These are phyloP conservation scores for Drosophila algonquin DNA, from an alignment of 2,888 invertebrate species.

Conservation along the genomic window DNA sequence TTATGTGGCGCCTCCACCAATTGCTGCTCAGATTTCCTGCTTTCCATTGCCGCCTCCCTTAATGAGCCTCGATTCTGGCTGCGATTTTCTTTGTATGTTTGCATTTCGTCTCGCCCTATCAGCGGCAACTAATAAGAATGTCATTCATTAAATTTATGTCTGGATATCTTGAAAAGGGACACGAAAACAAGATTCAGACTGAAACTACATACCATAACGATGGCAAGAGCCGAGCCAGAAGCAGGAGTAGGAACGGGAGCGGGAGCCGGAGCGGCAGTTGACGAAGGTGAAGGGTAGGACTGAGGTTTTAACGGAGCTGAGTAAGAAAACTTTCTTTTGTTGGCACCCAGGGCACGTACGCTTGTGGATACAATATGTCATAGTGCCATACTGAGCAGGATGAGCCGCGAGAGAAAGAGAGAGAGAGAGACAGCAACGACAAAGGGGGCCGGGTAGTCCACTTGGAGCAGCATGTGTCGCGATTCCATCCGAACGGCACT, in stretches of 20 bases:
- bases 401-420: neutral
- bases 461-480: constrained; percentile 25
- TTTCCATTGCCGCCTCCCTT: neutral
- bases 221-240: too few relatives aligned
- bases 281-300: neutral
- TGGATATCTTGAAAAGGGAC: constrained; percentile 43
- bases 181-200: neutral
- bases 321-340: constrained; percentile 60
- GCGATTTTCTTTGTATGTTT: constrained; percentile 2
- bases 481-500: constrained; percentile 33
- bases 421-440: neutral
- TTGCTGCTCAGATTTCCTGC: neutral
- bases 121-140: constrained; percentile 26
- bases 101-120: neutral
- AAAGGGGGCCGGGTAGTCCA: neutral
- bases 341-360: constrained; percentile 67
- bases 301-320: neutral
- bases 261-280: neutral
- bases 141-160: constrained; percentile 66
- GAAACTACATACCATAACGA: neutral
- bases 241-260: too few relatives aligned
- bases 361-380: constrained; percentile 78
- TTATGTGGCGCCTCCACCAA: neutral
- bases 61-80: too few relatives aligned
- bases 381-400: constrained; percentile 45